Conservation (phyloP, 2,113 vertebrate species). For the Poicephalus meyeri region DNA sequence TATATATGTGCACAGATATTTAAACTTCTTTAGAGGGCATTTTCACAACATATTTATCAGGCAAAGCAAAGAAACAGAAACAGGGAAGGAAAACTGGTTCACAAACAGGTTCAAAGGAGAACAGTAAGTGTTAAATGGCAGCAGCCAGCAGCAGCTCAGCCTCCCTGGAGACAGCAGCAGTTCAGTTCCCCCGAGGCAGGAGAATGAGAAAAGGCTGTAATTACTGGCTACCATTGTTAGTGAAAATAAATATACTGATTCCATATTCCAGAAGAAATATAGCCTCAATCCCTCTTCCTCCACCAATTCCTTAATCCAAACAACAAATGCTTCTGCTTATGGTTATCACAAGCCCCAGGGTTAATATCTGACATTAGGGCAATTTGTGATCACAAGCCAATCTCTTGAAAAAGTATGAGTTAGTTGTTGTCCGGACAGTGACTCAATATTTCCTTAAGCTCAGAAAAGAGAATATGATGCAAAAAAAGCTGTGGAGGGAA, state of each 20-base stretch:
- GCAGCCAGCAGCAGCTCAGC: background rate
- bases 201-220: constrained; percentile 7
- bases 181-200: background rate
- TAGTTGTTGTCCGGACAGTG: background rate
- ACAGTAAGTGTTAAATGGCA: background rate
- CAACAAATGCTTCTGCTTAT: background rate
- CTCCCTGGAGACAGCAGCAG: background rate
- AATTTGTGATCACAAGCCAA: background rate
- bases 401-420: background rate
- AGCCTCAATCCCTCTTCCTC: background rate
- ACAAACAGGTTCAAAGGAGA: background rate
- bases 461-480: background rate
- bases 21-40: background rate
- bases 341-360: background rate
- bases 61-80: background rate
- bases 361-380: background rate
- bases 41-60: background rate
- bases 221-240: constrained; percentile 3
- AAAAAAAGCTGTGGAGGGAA: background rate
- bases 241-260: constrained; percentile 16
- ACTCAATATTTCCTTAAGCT: background rate
- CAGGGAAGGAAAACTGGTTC: background rate
- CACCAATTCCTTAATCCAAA: background rate
- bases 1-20: background rate
- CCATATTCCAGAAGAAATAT: background rate